Percentiles rank a stretch among this genome's conserved stretches.
These are phyloP conservation scores for Saccostrea cuccullata DNA, from an alignment of 1,140 invertebrate genomes.

Conservation along the genomic window DNA sequence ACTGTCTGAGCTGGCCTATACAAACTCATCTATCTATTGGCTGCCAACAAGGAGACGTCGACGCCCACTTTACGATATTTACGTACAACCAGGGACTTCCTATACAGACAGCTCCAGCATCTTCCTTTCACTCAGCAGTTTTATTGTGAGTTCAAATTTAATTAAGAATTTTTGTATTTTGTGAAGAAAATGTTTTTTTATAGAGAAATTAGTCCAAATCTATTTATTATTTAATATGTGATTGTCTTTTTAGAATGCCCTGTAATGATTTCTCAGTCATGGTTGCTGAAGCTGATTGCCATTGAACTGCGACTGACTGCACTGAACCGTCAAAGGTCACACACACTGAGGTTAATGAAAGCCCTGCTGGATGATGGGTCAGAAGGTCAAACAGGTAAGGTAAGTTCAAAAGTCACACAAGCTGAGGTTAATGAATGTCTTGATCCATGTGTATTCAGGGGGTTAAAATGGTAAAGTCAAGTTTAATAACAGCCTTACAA, in stretches of 20 bases:
- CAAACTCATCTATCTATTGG: slow-evolving; percentile 88
- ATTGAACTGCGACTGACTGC: slow-evolving; percentile 84
- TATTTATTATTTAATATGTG: no score
- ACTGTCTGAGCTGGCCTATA: slow-evolving; percentile 83
- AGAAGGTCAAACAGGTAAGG: slow-evolving; percentile 23
- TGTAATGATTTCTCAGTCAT: slow-evolving; percentile 79
- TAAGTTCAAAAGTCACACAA: background rate
- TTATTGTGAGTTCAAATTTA: slow-evolving; percentile 57
- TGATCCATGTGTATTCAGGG: no score
- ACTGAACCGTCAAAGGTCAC: slow-evolving; percentile 81
- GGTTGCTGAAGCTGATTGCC: slow-evolving; percentile 84
- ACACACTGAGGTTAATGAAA: slow-evolving; percentile 81
- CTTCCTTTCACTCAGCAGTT: slow-evolving; percentile 81
- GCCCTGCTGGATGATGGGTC: slow-evolving; percentile 78
- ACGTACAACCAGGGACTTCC: slow-evolving; percentile 84
- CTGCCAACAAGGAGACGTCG: slow-evolving; percentile 87
- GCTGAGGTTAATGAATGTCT: no score
- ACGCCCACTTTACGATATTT: slow-evolving; percentile 87
- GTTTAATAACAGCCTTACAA: no score
- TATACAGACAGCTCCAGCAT: slow-evolving; percentile 85
- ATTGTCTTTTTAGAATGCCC: slow-evolving; percentile 56
- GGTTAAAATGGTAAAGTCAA: no score
- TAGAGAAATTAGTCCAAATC: no score
- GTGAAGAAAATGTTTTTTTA: no score
- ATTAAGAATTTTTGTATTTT: no score